A percentile compares a stretch with the other conserved stretches of the same genome.
These are phyloP conservation scores for Manacus vitellinus DNA, from an alignment of 2,113 vertebrate species.

Conservation along the genomic window DNA sequence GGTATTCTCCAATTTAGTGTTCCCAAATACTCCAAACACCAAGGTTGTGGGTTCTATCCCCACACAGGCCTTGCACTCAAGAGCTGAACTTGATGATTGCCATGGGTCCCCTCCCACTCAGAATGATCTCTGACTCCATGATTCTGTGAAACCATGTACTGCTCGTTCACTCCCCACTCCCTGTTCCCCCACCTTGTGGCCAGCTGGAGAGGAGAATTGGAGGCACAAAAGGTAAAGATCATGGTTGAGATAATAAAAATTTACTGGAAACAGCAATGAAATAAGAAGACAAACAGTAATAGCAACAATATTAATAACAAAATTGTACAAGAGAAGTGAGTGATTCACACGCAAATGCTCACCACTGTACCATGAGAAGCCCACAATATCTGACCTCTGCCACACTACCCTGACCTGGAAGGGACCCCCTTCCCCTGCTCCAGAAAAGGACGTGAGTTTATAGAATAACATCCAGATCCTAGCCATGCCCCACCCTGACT, in stretches of 20 bases:
- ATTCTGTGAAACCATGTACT: rapidly evolving
- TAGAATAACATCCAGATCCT: neutral
- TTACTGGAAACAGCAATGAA: neutral
- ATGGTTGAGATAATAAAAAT: neutral
- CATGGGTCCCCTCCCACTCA: rapidly evolving
- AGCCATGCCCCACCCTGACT: neutral
- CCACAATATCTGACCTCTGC: too few species aligned
- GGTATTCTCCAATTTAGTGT: neutral
- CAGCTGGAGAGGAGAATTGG: neutral
- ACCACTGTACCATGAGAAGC: too few species aligned
- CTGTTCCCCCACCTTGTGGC: too few species aligned
- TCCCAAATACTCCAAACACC: neutral
- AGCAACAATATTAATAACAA: neutral
- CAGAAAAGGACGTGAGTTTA: neutral
- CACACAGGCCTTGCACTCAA: neutral
- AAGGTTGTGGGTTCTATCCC: neutral
- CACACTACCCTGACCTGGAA: neutral
- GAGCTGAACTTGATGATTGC: neutral
- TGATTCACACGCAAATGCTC: neutral
- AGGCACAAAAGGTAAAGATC: neutral
- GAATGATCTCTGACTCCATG: too few species aligned
- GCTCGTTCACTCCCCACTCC: neutral
- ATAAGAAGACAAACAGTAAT: neutral
- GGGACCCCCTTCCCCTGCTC: neutral
- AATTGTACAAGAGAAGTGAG: neutral